phyloP scores from a whole-genome alignment of 1,140 invertebrate genomes.

The Orchestia grillus region DNA sequence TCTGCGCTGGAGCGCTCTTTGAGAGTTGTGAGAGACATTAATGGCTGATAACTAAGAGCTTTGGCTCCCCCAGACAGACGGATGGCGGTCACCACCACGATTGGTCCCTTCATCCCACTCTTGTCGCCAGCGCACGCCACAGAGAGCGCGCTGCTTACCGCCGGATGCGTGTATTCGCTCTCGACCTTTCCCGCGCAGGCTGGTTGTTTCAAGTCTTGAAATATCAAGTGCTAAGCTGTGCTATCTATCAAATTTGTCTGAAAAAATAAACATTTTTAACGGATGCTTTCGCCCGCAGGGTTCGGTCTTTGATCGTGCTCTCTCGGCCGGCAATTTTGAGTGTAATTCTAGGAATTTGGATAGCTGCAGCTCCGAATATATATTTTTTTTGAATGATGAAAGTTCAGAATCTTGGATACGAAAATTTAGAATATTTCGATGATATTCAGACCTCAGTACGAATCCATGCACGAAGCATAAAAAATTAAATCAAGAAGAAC shows the following conservation, averaged over 20 bases:
- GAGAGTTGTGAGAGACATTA: slow-evolving; percentile 55
- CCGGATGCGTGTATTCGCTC: neutral
- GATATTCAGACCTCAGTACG: neutral
- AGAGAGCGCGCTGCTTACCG: neutral
- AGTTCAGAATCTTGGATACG: neutral
- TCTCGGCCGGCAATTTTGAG: neutral
- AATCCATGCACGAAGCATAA: neutral
- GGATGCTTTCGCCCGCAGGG: too few species aligned
- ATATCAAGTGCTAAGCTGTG: neutral
- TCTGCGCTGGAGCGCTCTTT: neutral
- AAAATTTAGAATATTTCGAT: neutral
- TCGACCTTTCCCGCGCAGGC: neutral
- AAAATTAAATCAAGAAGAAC: neutral
- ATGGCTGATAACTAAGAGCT: slow-evolving; percentile 55
- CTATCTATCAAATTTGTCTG: neutral
- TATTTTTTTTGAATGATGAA: neutral
- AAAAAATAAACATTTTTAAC: neutral
- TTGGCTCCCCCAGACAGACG: slow-evolving; percentile 36
- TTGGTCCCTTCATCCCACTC: slow-evolving; percentile 43
- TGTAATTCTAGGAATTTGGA: neutral
- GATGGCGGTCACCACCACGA: slow-evolving; percentile 41
- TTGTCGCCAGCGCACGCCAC: neutral
- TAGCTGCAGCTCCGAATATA: neutral
- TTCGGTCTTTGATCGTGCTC: neutral
- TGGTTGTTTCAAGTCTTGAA: neutral